phyloP scores from a whole-genome alignment of 2,797 vertebrate species.

The Chrysocyon brachyurus region DNA sequence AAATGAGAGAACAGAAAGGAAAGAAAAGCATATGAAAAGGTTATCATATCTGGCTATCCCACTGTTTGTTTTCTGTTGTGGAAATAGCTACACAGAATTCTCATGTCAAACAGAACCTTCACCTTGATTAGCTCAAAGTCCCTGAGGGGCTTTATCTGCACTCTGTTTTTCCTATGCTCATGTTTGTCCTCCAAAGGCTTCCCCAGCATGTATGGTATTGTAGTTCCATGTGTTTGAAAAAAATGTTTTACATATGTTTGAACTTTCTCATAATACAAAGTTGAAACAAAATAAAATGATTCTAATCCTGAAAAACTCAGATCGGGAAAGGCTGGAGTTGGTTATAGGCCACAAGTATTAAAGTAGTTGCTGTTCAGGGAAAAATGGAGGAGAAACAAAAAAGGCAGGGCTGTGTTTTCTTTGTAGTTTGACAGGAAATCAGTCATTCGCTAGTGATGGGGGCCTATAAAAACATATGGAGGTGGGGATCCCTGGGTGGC shows the following conservation, averaged over 20 bases:
- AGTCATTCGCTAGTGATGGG: not conserved
- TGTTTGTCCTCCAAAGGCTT: not conserved
- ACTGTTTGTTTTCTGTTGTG: not conserved
- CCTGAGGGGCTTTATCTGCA: not conserved
- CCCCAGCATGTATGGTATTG: not conserved
- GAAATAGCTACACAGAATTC: not conserved
- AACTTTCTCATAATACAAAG: not conserved
- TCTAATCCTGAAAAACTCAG: not conserved
- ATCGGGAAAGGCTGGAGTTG: not conserved
- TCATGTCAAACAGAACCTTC: not conserved
- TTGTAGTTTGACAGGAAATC: not conserved
- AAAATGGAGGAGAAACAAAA: not conserved
- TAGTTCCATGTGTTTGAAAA: not conserved
- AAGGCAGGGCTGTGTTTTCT: not conserved
- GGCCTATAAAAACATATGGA: not conserved
- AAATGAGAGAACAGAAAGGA: not conserved
- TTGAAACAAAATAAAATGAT: constrained; percentile 34
- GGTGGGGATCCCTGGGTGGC: too few species aligned
- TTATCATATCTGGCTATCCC: not conserved
- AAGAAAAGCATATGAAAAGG: not conserved
- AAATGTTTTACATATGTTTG: constrained; percentile 1
- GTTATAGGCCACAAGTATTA: not conserved
- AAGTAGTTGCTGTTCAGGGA: not conserved
- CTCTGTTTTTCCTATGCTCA: not conserved
- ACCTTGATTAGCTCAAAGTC: not conserved